A percentile compares a stretch with the other conserved stretches of the same genome.
These are phyloP conservation scores for Drosophila busckii DNA, from an alignment of 1,140 invertebrate species.

Conservation along the genomic window DNA sequence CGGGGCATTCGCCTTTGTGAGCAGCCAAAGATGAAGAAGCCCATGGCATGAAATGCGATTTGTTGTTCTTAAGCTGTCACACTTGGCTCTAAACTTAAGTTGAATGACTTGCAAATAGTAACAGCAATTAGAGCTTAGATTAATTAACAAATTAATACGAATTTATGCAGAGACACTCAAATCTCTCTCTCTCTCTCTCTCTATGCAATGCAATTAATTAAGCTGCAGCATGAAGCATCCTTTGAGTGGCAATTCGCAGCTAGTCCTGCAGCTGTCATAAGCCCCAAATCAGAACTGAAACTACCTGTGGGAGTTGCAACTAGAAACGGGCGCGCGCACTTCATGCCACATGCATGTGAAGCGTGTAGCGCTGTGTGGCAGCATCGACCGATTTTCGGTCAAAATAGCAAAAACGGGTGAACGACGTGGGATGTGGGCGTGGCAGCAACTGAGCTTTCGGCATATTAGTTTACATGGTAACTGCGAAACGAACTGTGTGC, in stretches of 20 bases:
- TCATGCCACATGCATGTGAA: background rate
- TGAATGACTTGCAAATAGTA: no score
- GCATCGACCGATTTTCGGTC: constrained; percentile 37
- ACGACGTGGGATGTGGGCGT: constrained; percentile 11
- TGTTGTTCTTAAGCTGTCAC: no score
- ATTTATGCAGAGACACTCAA: no score
- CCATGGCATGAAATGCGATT: constrained; percentile 63
- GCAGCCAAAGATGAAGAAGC: constrained; percentile 59
- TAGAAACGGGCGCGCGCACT: background rate
- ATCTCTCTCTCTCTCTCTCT: background rate
- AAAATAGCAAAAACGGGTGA: constrained; percentile 14
- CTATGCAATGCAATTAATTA: constrained; percentile 7
- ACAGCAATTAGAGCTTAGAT: no score
- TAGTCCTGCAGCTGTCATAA: constrained; percentile 2
- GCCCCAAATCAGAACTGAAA: constrained; percentile 9
- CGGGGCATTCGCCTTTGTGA: constrained; percentile 73
- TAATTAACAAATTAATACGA: no score
- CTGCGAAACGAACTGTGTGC: constrained; percentile 5
- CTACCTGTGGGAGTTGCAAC: constrained; percentile 11
- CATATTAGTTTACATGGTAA: constrained; percentile 48
- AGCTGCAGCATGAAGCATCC: constrained; percentile 13
- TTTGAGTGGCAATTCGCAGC: no score
- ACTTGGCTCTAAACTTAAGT: no score
- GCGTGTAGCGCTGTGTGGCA: background rate
- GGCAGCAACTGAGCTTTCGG: constrained; percentile 31